Evolutionary conservation across 2,888 invertebrate genomes (phyloP).

Genomic region (Agrotis exclamationis): DNA sequence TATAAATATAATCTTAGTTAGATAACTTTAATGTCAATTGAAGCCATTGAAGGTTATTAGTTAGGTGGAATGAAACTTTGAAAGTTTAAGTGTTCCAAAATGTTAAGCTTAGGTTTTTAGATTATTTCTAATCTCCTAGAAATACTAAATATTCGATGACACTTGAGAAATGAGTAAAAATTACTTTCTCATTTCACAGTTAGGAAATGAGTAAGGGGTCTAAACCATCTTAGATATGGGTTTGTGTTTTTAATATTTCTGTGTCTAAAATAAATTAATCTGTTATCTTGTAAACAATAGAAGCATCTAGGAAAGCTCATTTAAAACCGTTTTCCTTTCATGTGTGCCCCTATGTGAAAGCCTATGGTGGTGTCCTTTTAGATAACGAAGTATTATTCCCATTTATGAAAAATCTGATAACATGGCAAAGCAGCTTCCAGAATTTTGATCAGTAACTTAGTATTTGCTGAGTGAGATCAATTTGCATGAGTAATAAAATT

Average conservation of each 20-base stretch:
- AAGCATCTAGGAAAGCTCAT: too few species aligned
- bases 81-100: conserved; percentile 5
- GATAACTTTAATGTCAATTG: conserved; percentile 48
- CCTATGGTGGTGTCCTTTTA: too few species aligned
- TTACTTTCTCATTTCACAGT: neutral
- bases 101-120: neutral
- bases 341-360: too few species aligned
- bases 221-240: too few species aligned
- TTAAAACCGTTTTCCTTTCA: too few species aligned
- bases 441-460: neutral
- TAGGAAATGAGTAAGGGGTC: neutral
- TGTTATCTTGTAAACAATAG: too few species aligned
- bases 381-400: too few species aligned
- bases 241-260: too few species aligned
- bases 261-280: too few species aligned
- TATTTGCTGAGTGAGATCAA: neutral
- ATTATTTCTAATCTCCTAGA: neutral
- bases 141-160: neutral
- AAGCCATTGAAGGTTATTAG: conserved; percentile 37
- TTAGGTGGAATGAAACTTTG: neutral
- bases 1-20: conserved; percentile 21
- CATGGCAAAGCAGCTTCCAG: neutral
- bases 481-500: neutral
- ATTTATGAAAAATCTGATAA: too few species aligned
- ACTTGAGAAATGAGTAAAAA: too few species aligned